phyloP scores from a whole-genome alignment of 2,113 vertebrate species.

The Prinia subflava region DNA sequence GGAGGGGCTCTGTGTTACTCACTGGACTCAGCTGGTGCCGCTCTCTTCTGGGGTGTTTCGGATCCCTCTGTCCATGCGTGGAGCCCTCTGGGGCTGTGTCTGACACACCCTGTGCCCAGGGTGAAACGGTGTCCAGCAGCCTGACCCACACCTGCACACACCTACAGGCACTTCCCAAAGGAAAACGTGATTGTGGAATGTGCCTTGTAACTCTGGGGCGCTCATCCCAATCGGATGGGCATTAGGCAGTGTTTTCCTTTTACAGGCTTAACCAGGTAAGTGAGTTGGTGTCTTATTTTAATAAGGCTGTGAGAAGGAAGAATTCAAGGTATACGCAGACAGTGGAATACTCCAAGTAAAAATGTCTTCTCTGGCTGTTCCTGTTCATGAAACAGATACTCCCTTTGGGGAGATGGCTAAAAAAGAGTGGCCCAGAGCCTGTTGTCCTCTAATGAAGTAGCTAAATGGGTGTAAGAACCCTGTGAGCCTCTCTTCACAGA shows the following conservation, averaged over 20 bases:
- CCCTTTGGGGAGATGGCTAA: background rate
- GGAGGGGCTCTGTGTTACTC: background rate
- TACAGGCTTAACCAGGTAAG: background rate
- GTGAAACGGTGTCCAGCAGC: background rate
- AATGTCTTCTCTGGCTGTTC: background rate
- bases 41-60: background rate
- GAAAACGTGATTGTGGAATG: fast-evolving
- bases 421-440: background rate
- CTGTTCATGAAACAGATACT: background rate
- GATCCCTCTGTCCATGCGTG: background rate
- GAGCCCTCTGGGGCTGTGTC: background rate
- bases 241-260: background rate
- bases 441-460: background rate
- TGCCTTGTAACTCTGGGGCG: fast-evolving
- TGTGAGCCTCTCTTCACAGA: background rate
- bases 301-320: background rate
- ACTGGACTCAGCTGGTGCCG: background rate
- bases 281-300: background rate
- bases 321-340: background rate
- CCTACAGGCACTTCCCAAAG: background rate
- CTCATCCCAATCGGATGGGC: background rate
- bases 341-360: background rate
- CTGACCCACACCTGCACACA: background rate
- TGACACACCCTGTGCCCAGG: background rate
- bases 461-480: background rate